These are phyloP conservation scores for Zophobas atratus DNA, from an alignment of 1,140 invertebrate genomes.

Conservation along the genomic window DNA sequence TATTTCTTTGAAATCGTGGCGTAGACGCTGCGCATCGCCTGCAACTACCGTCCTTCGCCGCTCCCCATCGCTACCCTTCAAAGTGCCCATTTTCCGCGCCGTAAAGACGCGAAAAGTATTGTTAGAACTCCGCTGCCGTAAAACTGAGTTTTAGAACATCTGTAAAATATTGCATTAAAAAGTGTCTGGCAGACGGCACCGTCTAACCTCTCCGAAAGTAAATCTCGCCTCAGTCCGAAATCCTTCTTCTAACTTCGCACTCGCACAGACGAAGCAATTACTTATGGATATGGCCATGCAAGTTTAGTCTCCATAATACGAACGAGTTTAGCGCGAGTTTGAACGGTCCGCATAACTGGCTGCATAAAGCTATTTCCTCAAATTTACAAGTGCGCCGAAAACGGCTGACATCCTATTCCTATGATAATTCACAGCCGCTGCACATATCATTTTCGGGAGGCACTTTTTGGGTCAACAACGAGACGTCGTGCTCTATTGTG, in stretches of 20 bases:
- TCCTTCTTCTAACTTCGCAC: no score
- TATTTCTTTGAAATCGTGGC: no score
- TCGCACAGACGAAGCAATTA: conserved; percentile 11
- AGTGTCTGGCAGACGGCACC: conserved; percentile 8
- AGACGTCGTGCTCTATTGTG: conserved; percentile 36
- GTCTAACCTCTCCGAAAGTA: background rate
- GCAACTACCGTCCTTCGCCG: no score
- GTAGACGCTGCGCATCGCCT: no score
- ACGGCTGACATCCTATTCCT: conserved; percentile 47
- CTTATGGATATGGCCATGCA: conserved; percentile 5
- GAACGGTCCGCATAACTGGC: conserved; percentile 26
- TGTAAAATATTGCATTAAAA: conserved; percentile 17
- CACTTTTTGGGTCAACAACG: conserved; percentile 45
- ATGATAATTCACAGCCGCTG: conserved; percentile 41
- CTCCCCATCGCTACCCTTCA: no score
- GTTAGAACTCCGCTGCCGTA: background rate
- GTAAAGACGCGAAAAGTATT: conserved; percentile 5
- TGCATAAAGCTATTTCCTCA: conserved; percentile 43
- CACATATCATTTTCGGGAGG: conserved; percentile 38
- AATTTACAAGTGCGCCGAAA: conserved; percentile 45
- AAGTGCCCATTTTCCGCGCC: background rate
- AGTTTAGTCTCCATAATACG: conserved; percentile 21
- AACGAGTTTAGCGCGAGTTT: conserved; percentile 20
- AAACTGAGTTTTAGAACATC: background rate
- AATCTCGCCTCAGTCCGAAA: background rate